Base-by-base conservation (phyloP, 2,888 invertebrate species). In the Brachyptera putata region DNA sequence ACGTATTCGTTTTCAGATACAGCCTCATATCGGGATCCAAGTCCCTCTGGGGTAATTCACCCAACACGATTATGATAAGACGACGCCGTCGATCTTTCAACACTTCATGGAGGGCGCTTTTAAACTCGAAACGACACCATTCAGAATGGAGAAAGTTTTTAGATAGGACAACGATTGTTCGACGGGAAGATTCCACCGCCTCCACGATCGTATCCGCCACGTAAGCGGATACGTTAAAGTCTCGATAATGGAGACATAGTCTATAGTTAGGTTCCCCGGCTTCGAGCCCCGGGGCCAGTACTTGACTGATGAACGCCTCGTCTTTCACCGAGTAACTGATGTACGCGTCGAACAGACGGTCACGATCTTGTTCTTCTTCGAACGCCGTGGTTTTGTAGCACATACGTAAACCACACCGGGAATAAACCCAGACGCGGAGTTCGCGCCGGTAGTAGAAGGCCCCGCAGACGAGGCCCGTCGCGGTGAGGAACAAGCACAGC, bases 111-210 rank as follows among this genome's bases (percentile, higher is more conserved):
- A 95, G 82, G 25, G 95, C 95, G 69, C 91, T 89, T 78, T 94
- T 93, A 76, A 96, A 95, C 77, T 97, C 96, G 74, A 94, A 91
- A 67, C 91, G 84, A 69, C 90, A 87, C 96, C 96, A 97, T 78
- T 96, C 95, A 76, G 92, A 92, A 77, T 91, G 89, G 65, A 96
- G 82, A 77, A 96, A 97, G 78, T 92, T 91, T 75, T 91, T 90
- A 16, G 95, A 94, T 61, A 97, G 76, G 62, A 96, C 89, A 67
- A 96, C 83, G 63, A 97, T 88, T 41, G 94, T 92, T 69, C 94
- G 83, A 68, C 91, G 86, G 50, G 94, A 92, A 57, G 90, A 88
- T 73, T 95, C 93, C 21, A 95, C 92, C 1, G 95, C 94, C 73
- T 92, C 91, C 68, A 92, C 87, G 61, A 97, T 90, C 53, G 95